These are phyloP conservation scores for Helarctos malayanus DNA, from an alignment of 2,797 vertebrate species.

Conservation along the genomic window DNA sequence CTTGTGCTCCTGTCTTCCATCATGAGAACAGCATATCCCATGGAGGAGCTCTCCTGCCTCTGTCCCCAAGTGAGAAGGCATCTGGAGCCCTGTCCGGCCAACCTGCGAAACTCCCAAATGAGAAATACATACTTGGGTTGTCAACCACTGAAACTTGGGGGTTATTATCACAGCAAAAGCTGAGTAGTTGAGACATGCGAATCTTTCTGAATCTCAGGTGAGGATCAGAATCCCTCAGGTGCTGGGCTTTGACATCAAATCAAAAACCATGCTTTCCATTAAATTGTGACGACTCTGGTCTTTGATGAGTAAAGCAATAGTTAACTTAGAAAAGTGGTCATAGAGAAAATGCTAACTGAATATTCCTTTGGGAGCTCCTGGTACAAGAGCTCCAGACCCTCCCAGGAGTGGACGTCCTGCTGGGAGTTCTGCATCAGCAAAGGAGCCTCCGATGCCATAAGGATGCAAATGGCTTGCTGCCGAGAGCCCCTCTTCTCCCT, in stretches of 20 bases:
- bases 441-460: background rate
- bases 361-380: background rate
- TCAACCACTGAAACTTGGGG: background rate
- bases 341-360: background rate
- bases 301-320: background rate
- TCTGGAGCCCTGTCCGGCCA: background rate
- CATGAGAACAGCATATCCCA: background rate
- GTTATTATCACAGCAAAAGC: background rate
- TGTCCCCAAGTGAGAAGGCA: background rate
- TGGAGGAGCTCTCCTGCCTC: background rate
- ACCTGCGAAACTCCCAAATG: background rate
- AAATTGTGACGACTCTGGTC: background rate
- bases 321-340: background rate
- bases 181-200: background rate
- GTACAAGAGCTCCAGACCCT: background rate
- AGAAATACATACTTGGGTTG: background rate
- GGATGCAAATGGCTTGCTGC: background rate
- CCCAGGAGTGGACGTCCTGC: background rate
- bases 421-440: background rate
- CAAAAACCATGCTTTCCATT: background rate
- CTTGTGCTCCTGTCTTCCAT: background rate
- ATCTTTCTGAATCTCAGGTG: background rate
- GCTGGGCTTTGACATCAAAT: background rate
- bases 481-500: background rate
- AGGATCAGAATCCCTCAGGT: background rate